phyloP scores from a whole-genome alignment of 1,140 invertebrate genomes.

The Myzus persicae region DNA sequence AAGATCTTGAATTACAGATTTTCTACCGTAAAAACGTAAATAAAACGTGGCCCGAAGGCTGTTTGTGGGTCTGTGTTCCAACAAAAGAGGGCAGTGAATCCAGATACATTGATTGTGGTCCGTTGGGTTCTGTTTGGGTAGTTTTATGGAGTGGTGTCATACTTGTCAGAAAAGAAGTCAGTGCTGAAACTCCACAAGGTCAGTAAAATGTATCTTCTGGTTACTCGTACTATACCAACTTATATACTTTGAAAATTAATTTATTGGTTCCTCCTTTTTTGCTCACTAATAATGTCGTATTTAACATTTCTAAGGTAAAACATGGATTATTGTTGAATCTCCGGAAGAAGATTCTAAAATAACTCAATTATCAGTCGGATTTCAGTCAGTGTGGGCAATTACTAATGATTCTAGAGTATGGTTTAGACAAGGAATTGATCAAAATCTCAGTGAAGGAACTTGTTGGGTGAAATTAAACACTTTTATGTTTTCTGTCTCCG shows the following conservation, averaged over 20 bases:
- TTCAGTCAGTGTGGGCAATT: slow-evolving; percentile 86
- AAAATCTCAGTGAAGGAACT: slow-evolving; percentile 73
- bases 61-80: slow-evolving; percentile 79
- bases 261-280: background rate
- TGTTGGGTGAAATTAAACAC: slow-evolving; percentile 87
- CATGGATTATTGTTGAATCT: slow-evolving; percentile 82
- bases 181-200: slow-evolving; percentile 76
- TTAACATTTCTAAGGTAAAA: slow-evolving; percentile 68
- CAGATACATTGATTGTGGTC: slow-evolving; percentile 81
- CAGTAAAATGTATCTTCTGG: slow-evolving; percentile 33
- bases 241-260: background rate
- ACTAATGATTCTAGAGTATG: slow-evolving; percentile 85
- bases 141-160: slow-evolving; percentile 81
- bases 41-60: slow-evolving; percentile 82
- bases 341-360: slow-evolving; percentile 75
- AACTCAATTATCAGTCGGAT: slow-evolving; percentile 81
- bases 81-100: slow-evolving; percentile 80
- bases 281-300: background rate
- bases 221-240: background rate
- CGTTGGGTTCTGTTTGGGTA: slow-evolving; percentile 83
- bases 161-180: slow-evolving; percentile 80
- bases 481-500: slow-evolving; percentile 81
- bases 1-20: slow-evolving; percentile 67
- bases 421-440: slow-evolving; percentile 85
- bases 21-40: slow-evolving; percentile 85